These are phyloP conservation scores for Lagodon rhomboides DNA, from an alignment of 2,797 vertebrate species.

Conservation along the genomic window DNA sequence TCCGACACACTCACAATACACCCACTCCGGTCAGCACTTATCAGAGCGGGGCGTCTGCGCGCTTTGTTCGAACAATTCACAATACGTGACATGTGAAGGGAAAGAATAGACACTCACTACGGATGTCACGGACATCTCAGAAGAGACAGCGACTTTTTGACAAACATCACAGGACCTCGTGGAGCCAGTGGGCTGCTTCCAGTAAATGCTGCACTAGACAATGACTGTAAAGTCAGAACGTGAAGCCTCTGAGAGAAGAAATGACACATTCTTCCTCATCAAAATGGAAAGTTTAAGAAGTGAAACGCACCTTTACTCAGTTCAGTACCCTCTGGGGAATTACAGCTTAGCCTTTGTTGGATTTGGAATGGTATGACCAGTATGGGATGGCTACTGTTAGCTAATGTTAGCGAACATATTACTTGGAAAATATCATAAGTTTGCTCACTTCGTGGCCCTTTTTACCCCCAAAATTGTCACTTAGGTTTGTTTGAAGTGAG, in stretches of 20 bases:
- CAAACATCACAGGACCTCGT: background rate
- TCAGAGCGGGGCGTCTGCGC: constrained; percentile 38
- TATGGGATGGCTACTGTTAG: background rate
- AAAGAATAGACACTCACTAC: background rate
- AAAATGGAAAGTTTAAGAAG: background rate
- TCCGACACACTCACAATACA: constrained; percentile 53
- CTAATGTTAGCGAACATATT: background rate
- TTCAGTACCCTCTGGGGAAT: background rate
- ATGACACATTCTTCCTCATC: background rate
- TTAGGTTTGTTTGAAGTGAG: background rate
- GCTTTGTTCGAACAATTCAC: constrained; percentile 50
- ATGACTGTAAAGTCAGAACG: background rate
- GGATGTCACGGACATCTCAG: background rate
- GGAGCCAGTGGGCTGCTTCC: background rate
- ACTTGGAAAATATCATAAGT: background rate
- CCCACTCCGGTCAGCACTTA: constrained; percentile 52
- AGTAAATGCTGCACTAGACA: background rate
- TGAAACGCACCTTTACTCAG: background rate
- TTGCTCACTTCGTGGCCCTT: background rate
- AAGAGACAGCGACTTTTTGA: background rate
- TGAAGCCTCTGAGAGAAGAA: background rate
- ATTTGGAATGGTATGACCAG: background rate
- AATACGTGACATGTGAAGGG: constrained; percentile 26
- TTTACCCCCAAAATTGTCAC: background rate
- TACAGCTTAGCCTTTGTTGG: background rate